A percentile compares a stretch with the other conserved stretches of the same genome.
Conservation (phyloP, 1,140 invertebrate species). For the Bombus pascuorum region DNA sequence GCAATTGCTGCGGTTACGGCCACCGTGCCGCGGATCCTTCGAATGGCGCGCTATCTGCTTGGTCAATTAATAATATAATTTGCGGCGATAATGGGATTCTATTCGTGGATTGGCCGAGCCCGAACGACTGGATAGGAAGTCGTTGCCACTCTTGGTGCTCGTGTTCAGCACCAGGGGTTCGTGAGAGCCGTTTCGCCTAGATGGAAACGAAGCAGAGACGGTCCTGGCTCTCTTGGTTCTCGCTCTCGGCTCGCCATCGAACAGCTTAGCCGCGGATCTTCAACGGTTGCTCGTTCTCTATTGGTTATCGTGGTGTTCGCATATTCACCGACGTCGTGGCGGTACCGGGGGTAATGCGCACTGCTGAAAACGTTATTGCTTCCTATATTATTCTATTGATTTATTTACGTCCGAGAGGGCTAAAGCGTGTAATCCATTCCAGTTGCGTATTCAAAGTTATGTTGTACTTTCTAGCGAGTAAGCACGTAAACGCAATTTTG, state of each 20-base stretch:
- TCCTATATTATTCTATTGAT: background rate
- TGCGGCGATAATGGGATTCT: constrained; percentile 29
- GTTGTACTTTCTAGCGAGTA: background rate
- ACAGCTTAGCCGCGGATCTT: background rate
- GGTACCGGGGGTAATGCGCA: background rate
- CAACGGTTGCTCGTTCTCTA: background rate
- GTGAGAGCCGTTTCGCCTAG: background rate
- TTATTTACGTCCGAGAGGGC: background rate
- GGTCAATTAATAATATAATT: constrained; percentile 34
- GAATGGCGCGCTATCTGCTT: background rate
- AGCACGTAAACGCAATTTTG: background rate
- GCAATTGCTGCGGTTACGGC: background rate
- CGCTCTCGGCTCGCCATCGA: background rate
- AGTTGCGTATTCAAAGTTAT: background rate
- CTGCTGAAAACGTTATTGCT: background rate
- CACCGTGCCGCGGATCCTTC: background rate
- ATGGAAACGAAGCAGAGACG: constrained; percentile 4
- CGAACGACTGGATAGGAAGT: background rate
- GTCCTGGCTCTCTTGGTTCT: background rate
- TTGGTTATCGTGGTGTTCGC: background rate
- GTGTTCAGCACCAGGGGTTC: background rate
- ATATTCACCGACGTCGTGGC: background rate
- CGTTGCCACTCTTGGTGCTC: background rate
- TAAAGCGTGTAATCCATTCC: background rate
- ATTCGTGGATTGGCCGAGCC: background rate